Evolutionary conservation across 1,140 invertebrate genomes (phyloP).

Genomic region (Drosophila pseudoananassae): DNA sequence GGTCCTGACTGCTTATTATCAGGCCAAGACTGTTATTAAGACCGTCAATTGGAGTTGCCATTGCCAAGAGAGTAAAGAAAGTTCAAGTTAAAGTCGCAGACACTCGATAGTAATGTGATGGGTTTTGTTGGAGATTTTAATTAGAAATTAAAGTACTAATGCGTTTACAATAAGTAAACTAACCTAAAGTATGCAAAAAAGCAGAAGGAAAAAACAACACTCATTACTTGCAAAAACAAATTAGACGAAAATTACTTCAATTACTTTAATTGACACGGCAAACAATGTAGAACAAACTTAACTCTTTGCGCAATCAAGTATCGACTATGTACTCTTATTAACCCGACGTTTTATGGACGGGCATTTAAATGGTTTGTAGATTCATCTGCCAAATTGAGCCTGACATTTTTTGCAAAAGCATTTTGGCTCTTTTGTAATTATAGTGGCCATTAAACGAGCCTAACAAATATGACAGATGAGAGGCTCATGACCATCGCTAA

Average conservation of each 20-base stretch:
- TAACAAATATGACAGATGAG: constrained; percentile 12
- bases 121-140: not conserved
- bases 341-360: constrained; percentile 18
- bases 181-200: not conserved
- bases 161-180: not conserved
- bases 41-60: constrained; percentile 63
- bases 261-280: constrained; percentile 36
- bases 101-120: constrained; percentile 25
- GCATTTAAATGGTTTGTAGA: constrained; percentile 38
- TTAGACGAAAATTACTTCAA: constrained; percentile 30
- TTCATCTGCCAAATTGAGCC: constrained; percentile 55
- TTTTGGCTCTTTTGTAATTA: constrained; percentile 30
- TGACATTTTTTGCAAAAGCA: constrained; percentile 28
- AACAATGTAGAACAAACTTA: constrained; percentile 6
- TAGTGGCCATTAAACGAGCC: constrained; percentile 13
- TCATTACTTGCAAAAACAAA: constrained; percentile 20
- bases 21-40: constrained; percentile 58
- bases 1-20: constrained; percentile 55
- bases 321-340: not conserved
- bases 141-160: not conserved
- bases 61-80: constrained; percentile 5
- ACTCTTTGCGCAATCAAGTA: not conserved
- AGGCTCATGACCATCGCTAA: constrained; percentile 21
- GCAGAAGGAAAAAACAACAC: not conserved
- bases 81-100: constrained; percentile 5